These are phyloP conservation scores for Drosophila insularis DNA, from an alignment of 1,140 invertebrate species.

Conservation along the genomic window DNA sequence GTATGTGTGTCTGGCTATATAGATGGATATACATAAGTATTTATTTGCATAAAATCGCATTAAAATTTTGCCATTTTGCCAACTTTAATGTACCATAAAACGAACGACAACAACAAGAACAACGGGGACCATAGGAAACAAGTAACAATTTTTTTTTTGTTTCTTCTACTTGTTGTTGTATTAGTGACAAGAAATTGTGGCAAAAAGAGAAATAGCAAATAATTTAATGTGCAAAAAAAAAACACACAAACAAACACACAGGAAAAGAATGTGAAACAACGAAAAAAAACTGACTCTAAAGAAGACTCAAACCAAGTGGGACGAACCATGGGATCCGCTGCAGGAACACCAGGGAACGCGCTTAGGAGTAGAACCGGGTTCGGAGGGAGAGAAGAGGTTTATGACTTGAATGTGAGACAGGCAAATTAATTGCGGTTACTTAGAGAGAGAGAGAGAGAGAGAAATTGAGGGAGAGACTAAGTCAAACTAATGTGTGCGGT, in stretches of 20 bases:
- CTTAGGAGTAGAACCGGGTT: neutral
- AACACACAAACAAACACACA: neutral
- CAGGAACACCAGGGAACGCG: too few relatives aligned
- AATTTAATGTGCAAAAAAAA: slow-evolving; percentile 58
- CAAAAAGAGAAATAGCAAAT: slow-evolving; percentile 52
- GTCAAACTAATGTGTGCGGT: slow-evolving; percentile 61
- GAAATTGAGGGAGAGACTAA: slow-evolving; percentile 12
- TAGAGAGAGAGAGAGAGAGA: neutral
- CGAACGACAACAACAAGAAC: slow-evolving; percentile 27
- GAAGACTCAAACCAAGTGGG: slow-evolving; percentile 37
- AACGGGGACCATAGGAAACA: slow-evolving; percentile 46
- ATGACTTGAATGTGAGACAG: slow-evolving; percentile 25
- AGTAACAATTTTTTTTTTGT: slow-evolving; percentile 49
- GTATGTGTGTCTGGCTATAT: neutral
- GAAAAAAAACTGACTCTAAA: slow-evolving; percentile 34
- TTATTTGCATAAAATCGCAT: slow-evolving; percentile 77
- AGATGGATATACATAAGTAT: slow-evolving; percentile 29
- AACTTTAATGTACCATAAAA: slow-evolving; percentile 80
- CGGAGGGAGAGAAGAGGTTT: neutral
- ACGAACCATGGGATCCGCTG: neutral
- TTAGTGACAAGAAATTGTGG: slow-evolving; percentile 55
- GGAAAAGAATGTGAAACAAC: slow-evolving; percentile 12
- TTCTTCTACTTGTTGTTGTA: neutral
- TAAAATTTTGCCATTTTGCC: slow-evolving; percentile 76
- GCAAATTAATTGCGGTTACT: slow-evolving; percentile 63